Percentiles rank a stretch among this genome's conserved stretches.
These are phyloP conservation scores for Poecilia picta DNA, from an alignment of 2,797 vertebrate species.

Conservation along the genomic window DNA sequence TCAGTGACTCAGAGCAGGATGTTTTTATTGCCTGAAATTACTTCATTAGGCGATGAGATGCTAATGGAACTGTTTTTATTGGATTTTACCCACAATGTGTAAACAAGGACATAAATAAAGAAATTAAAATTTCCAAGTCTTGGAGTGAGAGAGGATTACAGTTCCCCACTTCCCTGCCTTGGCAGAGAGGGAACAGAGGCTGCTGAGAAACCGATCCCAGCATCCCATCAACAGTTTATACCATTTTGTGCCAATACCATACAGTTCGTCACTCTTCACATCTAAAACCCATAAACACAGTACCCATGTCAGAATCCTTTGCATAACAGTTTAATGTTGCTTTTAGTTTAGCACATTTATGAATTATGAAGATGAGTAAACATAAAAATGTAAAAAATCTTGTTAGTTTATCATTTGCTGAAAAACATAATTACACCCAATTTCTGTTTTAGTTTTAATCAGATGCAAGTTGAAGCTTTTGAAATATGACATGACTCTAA, in stretches of 20 bases:
- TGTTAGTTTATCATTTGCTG: neutral
- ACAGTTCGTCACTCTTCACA: neutral
- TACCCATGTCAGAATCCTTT: neutral
- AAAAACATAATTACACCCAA: neutral
- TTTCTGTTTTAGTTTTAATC: neutral
- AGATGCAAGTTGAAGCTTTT: neutral
- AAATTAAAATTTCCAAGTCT: neutral
- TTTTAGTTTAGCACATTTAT: neutral
- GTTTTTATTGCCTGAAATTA: neutral
- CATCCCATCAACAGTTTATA: neutral
- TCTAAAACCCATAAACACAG: neutral
- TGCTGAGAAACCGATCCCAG: neutral
- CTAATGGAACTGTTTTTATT: neutral
- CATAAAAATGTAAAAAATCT: neutral
- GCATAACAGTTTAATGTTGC: neutral
- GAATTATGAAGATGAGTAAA: neutral
- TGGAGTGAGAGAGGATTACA: neutral
- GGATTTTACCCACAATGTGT: neutral
- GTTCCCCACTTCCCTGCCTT: neutral
- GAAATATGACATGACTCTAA: neutral
- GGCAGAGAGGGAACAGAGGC: neutral
- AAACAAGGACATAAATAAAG: neutral
- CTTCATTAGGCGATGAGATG: slow-evolving; percentile 1
- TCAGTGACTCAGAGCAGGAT: slow-evolving; percentile 2
- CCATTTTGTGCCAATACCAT: neutral